A percentile compares a stretch with the other conserved stretches of the same genome.
Conservation (phyloP, 1,140 invertebrate species). For the Hypothenemus hampei region DNA sequence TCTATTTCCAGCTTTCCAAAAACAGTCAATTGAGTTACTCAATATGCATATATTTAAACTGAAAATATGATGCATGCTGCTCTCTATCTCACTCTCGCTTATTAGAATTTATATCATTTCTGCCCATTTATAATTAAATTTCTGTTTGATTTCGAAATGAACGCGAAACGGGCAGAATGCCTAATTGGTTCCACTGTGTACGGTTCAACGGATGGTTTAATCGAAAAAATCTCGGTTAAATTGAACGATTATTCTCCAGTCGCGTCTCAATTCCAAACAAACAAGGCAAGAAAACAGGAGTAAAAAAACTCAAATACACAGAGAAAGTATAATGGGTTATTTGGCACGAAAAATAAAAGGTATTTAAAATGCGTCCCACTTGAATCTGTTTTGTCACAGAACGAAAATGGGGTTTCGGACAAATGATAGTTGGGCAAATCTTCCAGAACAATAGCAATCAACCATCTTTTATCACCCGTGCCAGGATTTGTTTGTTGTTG, state of each 20-base stretch:
- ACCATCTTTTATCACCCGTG: too few species aligned
- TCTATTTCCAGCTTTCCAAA: too few species aligned
- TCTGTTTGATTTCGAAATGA: conserved; percentile 4
- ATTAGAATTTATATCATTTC: conserved; percentile 2
- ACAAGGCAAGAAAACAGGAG: too few species aligned
- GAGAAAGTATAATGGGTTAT: too few species aligned
- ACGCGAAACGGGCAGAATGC: neutral
- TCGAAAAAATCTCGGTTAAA: neutral
- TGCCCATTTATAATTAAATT: conserved; percentile 2
- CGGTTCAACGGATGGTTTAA: neutral
- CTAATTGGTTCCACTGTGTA: neutral
- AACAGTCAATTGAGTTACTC: too few species aligned
- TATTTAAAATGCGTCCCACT: neutral
- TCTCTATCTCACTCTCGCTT: too few species aligned
- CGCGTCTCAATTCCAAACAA: too few species aligned
- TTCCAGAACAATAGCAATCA: neutral
- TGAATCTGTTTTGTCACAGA: neutral
- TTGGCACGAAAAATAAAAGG: neutral
- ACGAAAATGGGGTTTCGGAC: neutral
- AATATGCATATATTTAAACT: too few species aligned
- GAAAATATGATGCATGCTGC: neutral
- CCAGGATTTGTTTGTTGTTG: too few species aligned
- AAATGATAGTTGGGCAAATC: neutral
- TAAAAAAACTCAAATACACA: too few species aligned
- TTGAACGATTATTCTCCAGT: too few species aligned